Evolutionary conservation across 1,140 invertebrate genomes (phyloP).

Genomic region (Steinernema khuongi): DNA sequence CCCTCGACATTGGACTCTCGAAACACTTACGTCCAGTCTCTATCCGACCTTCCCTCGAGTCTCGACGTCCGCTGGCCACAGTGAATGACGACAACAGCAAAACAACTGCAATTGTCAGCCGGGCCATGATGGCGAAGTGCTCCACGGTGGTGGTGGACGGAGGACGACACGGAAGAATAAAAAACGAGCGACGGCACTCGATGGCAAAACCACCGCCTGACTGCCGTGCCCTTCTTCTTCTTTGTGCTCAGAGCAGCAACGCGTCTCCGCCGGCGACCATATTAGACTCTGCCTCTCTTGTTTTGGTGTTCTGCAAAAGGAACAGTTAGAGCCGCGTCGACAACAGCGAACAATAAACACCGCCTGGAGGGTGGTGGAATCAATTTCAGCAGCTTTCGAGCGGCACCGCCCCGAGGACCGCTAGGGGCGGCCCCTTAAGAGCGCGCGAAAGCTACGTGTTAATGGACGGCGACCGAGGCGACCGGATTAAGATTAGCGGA

Average conservation of each 20-base stretch:
- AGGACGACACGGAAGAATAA: neutral
- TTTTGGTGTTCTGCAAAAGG: neutral
- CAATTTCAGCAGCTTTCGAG: neutral
- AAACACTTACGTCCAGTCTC: neutral
- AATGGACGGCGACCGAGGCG: conserved; percentile 10
- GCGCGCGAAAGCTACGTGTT: neutral
- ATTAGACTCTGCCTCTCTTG: neutral
- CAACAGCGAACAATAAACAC: neutral
- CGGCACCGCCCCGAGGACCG: neutral
- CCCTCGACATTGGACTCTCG: neutral
- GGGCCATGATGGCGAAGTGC: neutral
- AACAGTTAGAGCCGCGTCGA: neutral
- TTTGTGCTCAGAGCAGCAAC: too few relatives aligned
- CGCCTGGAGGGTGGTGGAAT: neutral
- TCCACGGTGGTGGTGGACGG: neutral
- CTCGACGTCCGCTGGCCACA: neutral
- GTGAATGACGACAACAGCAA: neutral
- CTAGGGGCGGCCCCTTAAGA: neutral
- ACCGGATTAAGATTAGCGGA: conserved; percentile 3
- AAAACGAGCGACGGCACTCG: neutral
- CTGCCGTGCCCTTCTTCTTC: too few relatives aligned
- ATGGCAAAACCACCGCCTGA: too few relatives aligned
- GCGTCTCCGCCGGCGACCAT: neutral
- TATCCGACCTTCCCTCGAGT: neutral
- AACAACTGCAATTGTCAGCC: neutral